These are phyloP conservation scores for Arctopsyche grandis DNA, from an alignment of 1,140 invertebrate species.

Conservation along the genomic window DNA sequence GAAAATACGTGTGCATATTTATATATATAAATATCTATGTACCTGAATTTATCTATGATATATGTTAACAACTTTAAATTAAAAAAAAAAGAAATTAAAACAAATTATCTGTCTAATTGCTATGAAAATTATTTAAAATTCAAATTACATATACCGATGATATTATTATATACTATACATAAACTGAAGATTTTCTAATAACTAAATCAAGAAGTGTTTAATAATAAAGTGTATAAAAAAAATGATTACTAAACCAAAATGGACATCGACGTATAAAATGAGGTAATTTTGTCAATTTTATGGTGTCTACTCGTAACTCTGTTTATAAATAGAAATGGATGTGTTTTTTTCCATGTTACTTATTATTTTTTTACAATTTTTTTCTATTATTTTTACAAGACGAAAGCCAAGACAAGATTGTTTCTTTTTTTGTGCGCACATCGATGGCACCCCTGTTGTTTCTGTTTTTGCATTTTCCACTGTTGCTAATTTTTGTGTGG, in stretches of 20 bases:
- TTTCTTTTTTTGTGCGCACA: conserved; percentile 47
- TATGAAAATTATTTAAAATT: no score
- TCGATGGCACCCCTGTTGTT: conserved; percentile 47
- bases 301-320: conserved; percentile 55
- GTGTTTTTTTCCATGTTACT: conserved; percentile 51
- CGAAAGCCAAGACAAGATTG: conserved; percentile 55
- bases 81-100: background rate
- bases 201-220: background rate
- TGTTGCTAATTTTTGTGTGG: conserved; percentile 29
- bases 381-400: conserved; percentile 51
- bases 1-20: background rate
- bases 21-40: background rate
- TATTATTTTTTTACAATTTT: conserved; percentile 46
- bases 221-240: conserved; percentile 29
- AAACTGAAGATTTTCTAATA: background rate
- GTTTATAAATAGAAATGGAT: conserved; percentile 54
- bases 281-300: conserved; percentile 54
- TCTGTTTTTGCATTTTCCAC: conserved; percentile 42
- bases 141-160: background rate
- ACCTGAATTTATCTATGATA: background rate
- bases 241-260: conserved; percentile 42
- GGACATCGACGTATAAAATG: conserved; percentile 45
- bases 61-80: background rate
- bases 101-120: no score
- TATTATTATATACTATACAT: no score